Evolutionary conservation across 1,140 invertebrate genomes (phyloP), one percentile per base, ranked within the genome.

Genomic region (Goniozus legneri): DNA sequence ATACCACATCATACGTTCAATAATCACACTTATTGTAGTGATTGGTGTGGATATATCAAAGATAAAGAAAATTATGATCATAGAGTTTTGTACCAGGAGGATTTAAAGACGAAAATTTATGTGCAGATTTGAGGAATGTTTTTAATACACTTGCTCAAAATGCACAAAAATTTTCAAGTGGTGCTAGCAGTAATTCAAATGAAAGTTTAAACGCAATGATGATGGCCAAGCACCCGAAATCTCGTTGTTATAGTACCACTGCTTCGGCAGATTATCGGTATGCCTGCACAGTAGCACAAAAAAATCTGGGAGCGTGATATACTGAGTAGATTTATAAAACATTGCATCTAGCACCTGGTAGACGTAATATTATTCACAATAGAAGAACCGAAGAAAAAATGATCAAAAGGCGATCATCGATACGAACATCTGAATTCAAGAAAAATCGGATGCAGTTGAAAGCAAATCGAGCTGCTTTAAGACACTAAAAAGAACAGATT

Each of bases 161-260:
- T 19, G 50, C 46, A 15, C 1, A 27, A 20, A 41, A 52, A 36
- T 56, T 48, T 34, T 36, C 27, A 4, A 35, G 40, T 38, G 40
- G 34, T 27, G 53, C 44, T 16, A 51, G 47, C 2, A 56, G 46
- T 13, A 40, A 56, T n/a, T 33, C 42, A 2, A 56, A 56, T 46
- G 54, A 56, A 38, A 50, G 54, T 21, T 24, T 56, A 18, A 57
- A 57, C 20, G 22, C 15, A 18, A 49, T 52, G 3, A 56, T 54
- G 42, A 42, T 47, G 8, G 33, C 31, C 13, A 58, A 55, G 41
- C 34, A 52, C 10, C 40, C 47, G n/a, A 61, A 61, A 46, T 31
- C 19, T n/a, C 21, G 36, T 8, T 52, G 54, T 27, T 52, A 51
- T 8, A 51, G 47, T 22, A 19, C 15, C 15, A 49, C 42, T 3